phyloP scores from a whole-genome alignment of 2,888 invertebrate genomes.

The Xanthorhoe designata region DNA sequence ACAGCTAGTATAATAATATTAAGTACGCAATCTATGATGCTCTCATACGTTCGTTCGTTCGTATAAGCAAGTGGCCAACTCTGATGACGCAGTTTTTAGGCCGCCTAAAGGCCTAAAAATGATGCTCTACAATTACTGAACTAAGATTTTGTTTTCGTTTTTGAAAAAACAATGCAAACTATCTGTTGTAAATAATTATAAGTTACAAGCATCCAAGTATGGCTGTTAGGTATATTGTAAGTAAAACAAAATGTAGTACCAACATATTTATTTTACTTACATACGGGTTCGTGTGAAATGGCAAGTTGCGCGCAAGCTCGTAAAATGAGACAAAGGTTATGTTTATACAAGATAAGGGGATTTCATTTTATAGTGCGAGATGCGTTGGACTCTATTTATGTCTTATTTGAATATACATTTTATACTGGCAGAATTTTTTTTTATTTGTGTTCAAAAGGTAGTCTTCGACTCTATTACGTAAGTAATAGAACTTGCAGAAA shows the following conservation, averaged over 20 bases:
- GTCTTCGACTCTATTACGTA: background rate
- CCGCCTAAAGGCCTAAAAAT: too few species aligned
- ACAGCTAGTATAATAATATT: too few species aligned
- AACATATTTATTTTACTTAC: background rate
- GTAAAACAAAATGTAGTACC: background rate
- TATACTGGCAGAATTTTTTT: background rate
- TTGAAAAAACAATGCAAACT: too few species aligned
- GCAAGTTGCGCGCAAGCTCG: background rate
- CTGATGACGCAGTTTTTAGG: too few species aligned
- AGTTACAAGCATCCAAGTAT: background rate
- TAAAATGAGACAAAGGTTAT: slow-evolving; percentile 13
- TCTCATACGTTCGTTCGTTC: too few species aligned
- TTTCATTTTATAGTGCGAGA: slow-evolving; percentile 15
- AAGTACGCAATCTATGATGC: too few species aligned
- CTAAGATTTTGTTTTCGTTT: too few species aligned
- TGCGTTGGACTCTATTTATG: background rate
- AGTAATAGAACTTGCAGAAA: background rate
- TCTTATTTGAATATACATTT: background rate
- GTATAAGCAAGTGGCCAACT: too few species aligned
- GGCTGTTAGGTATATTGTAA: background rate
- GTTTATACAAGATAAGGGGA: slow-evolving; percentile 17
- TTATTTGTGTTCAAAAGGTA: background rate
- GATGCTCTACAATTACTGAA: too few species aligned
- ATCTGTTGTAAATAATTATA: too few species aligned
- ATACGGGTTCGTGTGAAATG: background rate